phyloP scores from a whole-genome alignment of 2,797 vertebrate species.

The Pseudochromis fuscus region DNA sequence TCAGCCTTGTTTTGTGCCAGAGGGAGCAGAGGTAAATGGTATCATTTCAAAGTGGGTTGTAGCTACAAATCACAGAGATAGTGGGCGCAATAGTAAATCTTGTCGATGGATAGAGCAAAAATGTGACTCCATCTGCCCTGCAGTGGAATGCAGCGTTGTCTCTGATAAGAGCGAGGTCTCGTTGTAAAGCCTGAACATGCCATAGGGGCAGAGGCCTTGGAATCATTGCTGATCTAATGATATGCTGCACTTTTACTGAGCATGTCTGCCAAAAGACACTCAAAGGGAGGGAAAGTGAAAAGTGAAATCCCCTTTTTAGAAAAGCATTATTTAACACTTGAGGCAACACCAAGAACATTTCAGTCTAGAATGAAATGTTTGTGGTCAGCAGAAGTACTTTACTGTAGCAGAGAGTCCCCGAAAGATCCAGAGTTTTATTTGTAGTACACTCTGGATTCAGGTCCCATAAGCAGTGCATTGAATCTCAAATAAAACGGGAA shows the following conservation, averaged over 20 bases:
- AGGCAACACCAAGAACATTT: slow-evolving; percentile 5
- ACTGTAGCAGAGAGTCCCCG: slow-evolving; percentile 18
- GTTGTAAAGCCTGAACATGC: slow-evolving; percentile 65
- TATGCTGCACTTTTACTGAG: slow-evolving; percentile 64
- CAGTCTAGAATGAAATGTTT: slow-evolving; percentile 11
- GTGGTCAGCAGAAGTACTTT: neutral
- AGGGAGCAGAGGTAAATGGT: slow-evolving; percentile 30
- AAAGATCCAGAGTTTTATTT: slow-evolving; percentile 45
- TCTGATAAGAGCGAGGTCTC: slow-evolving; percentile 68
- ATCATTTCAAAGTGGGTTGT: slow-evolving; percentile 51
- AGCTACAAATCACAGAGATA: slow-evolving; percentile 75
- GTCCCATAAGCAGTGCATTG: slow-evolving; percentile 22
- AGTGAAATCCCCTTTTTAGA: slow-evolving; percentile 32
- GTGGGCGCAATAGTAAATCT: slow-evolving; percentile 67
- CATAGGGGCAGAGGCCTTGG: slow-evolving; percentile 56
- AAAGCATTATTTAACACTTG: slow-evolving; percentile 26
- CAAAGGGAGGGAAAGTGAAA: slow-evolving; percentile 21
- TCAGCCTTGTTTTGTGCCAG: slow-evolving; percentile 26
- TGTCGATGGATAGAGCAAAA: slow-evolving; percentile 55
- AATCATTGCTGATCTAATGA: slow-evolving; percentile 71
- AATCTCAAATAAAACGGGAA: slow-evolving; percentile 37
- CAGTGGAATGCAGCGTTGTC: slow-evolving; percentile 72
- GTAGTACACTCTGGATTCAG: slow-evolving; percentile 24
- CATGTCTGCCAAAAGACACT: slow-evolving; percentile 52
- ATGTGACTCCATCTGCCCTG: slow-evolving; percentile 59